phyloP scores from a whole-genome alignment of 1,140 invertebrate genomes.

The Drosophila biarmipes region DNA sequence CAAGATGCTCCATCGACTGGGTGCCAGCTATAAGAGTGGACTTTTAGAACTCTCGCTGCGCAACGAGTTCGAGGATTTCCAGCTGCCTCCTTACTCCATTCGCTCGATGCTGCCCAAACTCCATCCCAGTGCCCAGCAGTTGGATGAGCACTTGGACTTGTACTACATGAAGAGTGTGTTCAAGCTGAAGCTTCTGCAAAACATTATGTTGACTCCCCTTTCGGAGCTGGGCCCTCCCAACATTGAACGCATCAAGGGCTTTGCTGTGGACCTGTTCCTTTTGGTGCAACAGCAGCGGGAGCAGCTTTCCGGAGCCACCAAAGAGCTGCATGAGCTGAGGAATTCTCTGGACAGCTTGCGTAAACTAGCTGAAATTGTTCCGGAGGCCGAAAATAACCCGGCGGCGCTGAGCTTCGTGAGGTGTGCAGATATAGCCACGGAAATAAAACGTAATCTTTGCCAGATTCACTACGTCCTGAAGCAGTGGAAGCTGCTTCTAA shows the following conservation, averaged over 20 bases:
- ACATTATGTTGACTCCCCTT: conserved; percentile 88
- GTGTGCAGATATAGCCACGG: conserved; percentile 39
- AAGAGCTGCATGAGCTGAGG: conserved; percentile 81
- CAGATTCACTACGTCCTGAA: conserved; percentile 60
- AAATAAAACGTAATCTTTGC: conserved; percentile 52
- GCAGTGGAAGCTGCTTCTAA: conserved; percentile 64
- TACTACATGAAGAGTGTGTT: conserved; percentile 83
- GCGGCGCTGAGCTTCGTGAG: conserved; percentile 27
- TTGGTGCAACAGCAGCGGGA: conserved; percentile 86
- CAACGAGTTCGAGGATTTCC: conserved; percentile 78
- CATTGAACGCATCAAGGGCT: conserved; percentile 94
- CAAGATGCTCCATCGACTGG: conserved; percentile 89
- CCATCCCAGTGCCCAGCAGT: conserved; percentile 52
- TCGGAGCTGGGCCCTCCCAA: conserved; percentile 92
- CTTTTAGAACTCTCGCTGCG: conserved; percentile 85
- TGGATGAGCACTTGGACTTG: conserved; percentile 76
- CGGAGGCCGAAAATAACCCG: conserved; percentile 1
- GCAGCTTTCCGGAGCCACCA: conserved; percentile 73
- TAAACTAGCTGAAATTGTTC: conserved; percentile 50
- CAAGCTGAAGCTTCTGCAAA: conserved; percentile 86
- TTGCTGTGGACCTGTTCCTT: conserved; percentile 88
- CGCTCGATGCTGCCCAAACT: conserved; percentile 65
- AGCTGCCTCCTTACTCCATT: conserved; percentile 69
- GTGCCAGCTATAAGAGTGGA: conserved; percentile 93
- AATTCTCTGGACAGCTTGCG: conserved; percentile 68